Evolutionary conservation across 2,888 invertebrate genomes (phyloP).

Genomic region (Sacculina carcini): DNA sequence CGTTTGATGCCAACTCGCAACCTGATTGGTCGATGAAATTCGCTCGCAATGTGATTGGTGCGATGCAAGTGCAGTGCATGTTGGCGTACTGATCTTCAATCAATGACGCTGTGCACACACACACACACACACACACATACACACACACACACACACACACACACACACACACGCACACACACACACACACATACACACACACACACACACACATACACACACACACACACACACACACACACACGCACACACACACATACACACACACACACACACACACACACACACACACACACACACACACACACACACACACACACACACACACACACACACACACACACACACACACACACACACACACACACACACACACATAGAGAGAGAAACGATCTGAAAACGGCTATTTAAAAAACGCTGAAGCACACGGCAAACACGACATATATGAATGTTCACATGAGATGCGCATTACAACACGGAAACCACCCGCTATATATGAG

Average conservation of each 20-base stretch:
- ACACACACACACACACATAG: no score
- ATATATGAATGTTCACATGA: no score
- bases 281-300: conserved; percentile 2
- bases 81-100: no score
- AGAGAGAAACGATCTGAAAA: no score
- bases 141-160: conserved; percentile 1
- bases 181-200: neutral
- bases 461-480: no score
- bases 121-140: neutral
- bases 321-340: neutral
- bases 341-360: neutral
- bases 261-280: neutral
- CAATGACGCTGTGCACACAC: neutral
- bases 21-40: no score
- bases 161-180: conserved; percentile 4
- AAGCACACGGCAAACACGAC: no score
- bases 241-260: neutral
- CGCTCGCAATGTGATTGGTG: no score
- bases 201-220: neutral
- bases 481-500: no score
- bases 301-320: neutral
- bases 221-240: neutral
- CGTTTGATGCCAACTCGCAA: no score
- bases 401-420: no score
- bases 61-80: no score